Percentiles rank a stretch among this genome's conserved stretches.
phyloP scores from a whole-genome alignment of 2,888 invertebrate species.

The Acleris cristana region DNA sequence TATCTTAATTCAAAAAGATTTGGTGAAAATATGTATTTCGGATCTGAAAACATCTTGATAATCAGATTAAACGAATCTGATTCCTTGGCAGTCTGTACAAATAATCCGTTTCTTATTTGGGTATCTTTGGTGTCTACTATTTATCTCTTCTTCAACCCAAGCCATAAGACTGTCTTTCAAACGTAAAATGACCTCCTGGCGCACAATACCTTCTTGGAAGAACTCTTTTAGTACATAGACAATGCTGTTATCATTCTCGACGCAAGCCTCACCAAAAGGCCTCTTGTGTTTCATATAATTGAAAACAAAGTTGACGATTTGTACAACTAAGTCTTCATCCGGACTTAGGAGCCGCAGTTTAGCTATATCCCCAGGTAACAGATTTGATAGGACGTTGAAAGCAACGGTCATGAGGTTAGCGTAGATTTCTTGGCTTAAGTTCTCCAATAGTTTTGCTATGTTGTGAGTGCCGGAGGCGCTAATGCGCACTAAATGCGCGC shows the following conservation, averaged over 20 bases:
- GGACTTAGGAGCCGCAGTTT: slow-evolving; percentile 65
- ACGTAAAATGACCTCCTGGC: slow-evolving; percentile 63
- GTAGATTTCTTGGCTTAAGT: slow-evolving; percentile 69
- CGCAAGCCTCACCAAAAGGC: slow-evolving; percentile 64
- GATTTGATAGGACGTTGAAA: slow-evolving; percentile 63
- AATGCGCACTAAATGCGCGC: slow-evolving; percentile 62
- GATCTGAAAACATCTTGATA: too few relatives aligned
- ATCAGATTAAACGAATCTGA: slow-evolving; percentile 54
- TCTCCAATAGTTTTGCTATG: slow-evolving; percentile 63
- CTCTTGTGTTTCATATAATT: slow-evolving; percentile 70
- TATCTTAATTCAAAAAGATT: too few relatives aligned
- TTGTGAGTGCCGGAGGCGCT: slow-evolving; percentile 69
- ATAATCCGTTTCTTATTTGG: slow-evolving; percentile 62
- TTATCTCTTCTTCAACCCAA: slow-evolving; percentile 62
- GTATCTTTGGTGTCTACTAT: slow-evolving; percentile 50
- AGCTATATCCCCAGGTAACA: slow-evolving; percentile 69
- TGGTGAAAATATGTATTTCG: too few relatives aligned
- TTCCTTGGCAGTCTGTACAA: slow-evolving; percentile 64
- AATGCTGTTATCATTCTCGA: slow-evolving; percentile 66
- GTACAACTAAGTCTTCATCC: slow-evolving; percentile 71
- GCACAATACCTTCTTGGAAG: slow-evolving; percentile 72
- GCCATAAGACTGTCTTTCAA: slow-evolving; percentile 62
- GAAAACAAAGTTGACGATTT: slow-evolving; percentile 73
- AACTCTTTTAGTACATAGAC: slow-evolving; percentile 68
- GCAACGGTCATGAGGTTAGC: slow-evolving; percentile 70